Conservation (phyloP, 2,888 invertebrate species). For the Cryptocephalus moraei region DNA sequence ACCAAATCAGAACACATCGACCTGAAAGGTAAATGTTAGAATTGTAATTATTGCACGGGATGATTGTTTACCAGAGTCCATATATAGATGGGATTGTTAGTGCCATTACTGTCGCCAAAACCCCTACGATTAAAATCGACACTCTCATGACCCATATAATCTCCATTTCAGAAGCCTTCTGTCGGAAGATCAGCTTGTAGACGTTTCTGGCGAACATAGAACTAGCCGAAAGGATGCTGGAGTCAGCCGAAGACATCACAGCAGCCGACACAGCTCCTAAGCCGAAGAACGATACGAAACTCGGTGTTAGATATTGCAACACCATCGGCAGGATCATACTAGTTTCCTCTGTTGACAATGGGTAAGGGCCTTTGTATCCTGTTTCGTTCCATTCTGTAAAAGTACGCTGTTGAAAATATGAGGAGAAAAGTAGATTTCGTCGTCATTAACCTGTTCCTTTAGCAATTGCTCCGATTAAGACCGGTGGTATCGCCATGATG, state of each 20-base stretch:
- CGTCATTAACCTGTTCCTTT: constrained; percentile 73
- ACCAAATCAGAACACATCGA: constrained; percentile 98
- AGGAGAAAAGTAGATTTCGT: too few species aligned
- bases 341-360: constrained; percentile 65
- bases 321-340: constrained; percentile 97
- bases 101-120: constrained; percentile 90
- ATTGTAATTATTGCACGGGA: not conserved
- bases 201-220: constrained; percentile 99
- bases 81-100: constrained; percentile 96
- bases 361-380: constrained; percentile 65
- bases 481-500: constrained; percentile 94
- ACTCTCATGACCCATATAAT: constrained; percentile 94
- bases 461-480: constrained; percentile 94
- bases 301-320: constrained; percentile 90
- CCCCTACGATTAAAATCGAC: constrained; percentile 84
- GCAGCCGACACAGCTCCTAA: constrained; percentile 98
- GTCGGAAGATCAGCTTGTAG: constrained; percentile 93
- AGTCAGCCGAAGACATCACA: constrained; percentile 99
- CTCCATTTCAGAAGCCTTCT: constrained; percentile 94
- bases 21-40: constrained; percentile 40
- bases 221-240: constrained; percentile 93
- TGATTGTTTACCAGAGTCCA: constrained; percentile 69
- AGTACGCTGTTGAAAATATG: too few species aligned
- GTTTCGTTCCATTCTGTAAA: constrained; percentile 89
- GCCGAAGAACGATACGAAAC: constrained; percentile 85